Percentiles rank a stretch among this genome's conserved stretches.
Conservation (phyloP, 2,888 invertebrate species). For the Leistus spinibarbis region DNA sequence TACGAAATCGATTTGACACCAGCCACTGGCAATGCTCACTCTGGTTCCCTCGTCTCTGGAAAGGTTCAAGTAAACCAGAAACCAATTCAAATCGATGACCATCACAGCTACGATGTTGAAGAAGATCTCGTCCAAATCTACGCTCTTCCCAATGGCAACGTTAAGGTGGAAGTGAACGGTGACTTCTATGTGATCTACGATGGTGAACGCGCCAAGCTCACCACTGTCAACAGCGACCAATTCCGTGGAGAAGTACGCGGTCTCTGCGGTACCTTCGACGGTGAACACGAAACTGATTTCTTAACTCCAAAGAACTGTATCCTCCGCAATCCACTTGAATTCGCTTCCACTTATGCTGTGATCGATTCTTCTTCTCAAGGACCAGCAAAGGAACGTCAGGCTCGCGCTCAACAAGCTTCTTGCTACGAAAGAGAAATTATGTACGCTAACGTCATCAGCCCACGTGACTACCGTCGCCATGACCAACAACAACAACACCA, state of each 20-base stretch:
- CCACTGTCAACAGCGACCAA: conserved; percentile 48
- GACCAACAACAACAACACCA: conserved; percentile 40
- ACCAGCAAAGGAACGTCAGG: conserved; percentile 56
- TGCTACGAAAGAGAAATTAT: conserved; percentile 52
- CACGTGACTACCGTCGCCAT: conserved; percentile 51
- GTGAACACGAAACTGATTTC: conserved; percentile 66
- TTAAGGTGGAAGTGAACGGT: conserved; percentile 62
- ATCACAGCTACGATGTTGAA: conserved; percentile 49
- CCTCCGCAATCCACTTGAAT: conserved; percentile 61
- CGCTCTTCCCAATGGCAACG: conserved; percentile 60
- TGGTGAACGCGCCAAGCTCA: conserved; percentile 62
- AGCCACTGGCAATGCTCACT: conserved; percentile 31
- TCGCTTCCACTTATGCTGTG: conserved; percentile 64
- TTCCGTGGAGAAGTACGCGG: conserved; percentile 66
- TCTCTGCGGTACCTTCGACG: conserved; percentile 70
- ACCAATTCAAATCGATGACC: conserved; percentile 50
- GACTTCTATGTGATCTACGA: conserved; percentile 64
- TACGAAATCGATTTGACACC: conserved; percentile 54
- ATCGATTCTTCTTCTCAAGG: conserved; percentile 57
- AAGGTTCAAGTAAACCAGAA: conserved; percentile 52
- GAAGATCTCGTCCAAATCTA: conserved; percentile 57
- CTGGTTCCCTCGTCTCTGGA: conserved; percentile 43
- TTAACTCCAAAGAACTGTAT: conserved; percentile 63
- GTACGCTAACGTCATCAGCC: conserved; percentile 57
- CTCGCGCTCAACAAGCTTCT: conserved; percentile 55